Evolutionary conservation across 2,888 invertebrate genomes (phyloP), one percentile per base, ranked within the genome.

Genomic region (Sabellastarte sp.): DNA sequence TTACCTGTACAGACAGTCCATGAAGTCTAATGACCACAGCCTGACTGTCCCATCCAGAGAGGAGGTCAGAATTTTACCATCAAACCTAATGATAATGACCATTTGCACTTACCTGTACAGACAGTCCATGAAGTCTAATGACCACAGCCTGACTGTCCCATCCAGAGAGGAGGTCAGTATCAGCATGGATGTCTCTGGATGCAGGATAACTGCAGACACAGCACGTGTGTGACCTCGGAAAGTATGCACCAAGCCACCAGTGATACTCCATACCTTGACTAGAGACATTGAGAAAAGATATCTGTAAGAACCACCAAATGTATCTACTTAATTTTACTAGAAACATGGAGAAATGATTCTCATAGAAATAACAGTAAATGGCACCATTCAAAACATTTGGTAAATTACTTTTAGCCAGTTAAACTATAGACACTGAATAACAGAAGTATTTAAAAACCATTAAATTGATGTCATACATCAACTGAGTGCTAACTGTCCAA

Each of bases 191-290:
- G 74, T 74, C 24, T 76, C 75, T 10, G 82, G 82, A 66, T 81
- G 80, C n/a, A 81, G 63, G 2, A 78, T 30, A 3, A 83, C 68
- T 66, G 75, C 74, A 20, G 82, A 80, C 24, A 83, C 77, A 29
- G 81, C 78, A 32, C 78, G 70, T 1, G 82, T 78, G 69, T 83
- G 83, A 53, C 81, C 83, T n/a, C 80, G 73, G 63, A 83, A 81
- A 30, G 80, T 81, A 70, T 81, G 80, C 2, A 82, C 75, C 57
- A 77, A 74, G 20, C 80, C 80, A 28, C 81, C 82, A n/a, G 72
- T 71, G 52, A 78, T 61, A 66, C 79, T 80, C 83, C 83, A 83
- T 2, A 78, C 76, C 69, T 82, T 83, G 30, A 83, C 82, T 82
- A 71, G 41, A 15, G n/a, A n/a, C n/a, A n/a, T n/a, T n/a, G n/a